Evolutionary conservation across 2,888 invertebrate genomes (phyloP), one percentile per base, ranked within the genome.

Genomic region (Drosophila merina): DNA sequence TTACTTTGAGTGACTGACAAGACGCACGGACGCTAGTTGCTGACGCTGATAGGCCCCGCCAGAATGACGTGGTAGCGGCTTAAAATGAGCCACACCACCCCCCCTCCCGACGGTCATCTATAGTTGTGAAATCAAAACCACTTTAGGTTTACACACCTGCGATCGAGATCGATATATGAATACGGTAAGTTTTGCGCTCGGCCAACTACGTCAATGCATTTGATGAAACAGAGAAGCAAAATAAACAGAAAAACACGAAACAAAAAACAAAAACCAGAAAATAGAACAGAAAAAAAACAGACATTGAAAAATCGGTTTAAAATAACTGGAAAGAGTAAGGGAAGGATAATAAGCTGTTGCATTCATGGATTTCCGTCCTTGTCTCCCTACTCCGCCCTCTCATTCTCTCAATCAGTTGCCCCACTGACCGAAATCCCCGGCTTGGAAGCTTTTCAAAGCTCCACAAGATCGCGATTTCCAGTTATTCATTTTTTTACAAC

Each of bases 101-200:
- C 40, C n/a, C 14, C 6, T 20, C 10, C 7, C 10, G 7, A 14
- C 12, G 9, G 14, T 20, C 50, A 38, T 12, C 44, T 40, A 47
- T 68, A 68, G 59, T 76, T 73, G 74, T 80, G 86, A 82, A 82
- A 82, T 82, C 62, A 71, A 85, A 82, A 82, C 83, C 83, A 82
- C 81, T 82, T 85, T 77, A 64, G 74, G 67, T 76, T 70, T 67
- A 72, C 76, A 82, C 83, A 79, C 86, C 85, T 82, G 85, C 85
- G 52, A 79, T 69, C 72, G 64, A 73, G 73, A 66, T 62, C 66
- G 66, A 30, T 74, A 50, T 62, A 59, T 28, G 5, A 5, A 28
- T 36, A 36, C 36, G 36, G 4, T 40, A 25, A 59, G 47, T 55
- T 68, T 57, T 31, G 38, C 66, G 49, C 55, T 26, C 38, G 12